phyloP scores from a whole-genome alignment of 1,140 invertebrate genomes.

The Liolophura sinensis region DNA sequence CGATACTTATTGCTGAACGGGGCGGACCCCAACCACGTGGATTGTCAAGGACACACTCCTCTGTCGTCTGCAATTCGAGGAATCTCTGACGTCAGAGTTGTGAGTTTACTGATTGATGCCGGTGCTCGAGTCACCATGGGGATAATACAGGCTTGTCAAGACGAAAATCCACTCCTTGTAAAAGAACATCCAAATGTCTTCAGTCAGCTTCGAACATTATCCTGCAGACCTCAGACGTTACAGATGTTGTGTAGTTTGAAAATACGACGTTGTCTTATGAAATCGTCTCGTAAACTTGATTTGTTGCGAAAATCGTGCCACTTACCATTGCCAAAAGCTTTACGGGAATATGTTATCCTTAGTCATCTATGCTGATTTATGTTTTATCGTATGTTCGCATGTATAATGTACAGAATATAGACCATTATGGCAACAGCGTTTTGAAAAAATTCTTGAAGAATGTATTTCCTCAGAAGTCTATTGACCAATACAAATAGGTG shows the following conservation, averaged over 20 bases:
- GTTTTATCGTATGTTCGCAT: too few relatives aligned
- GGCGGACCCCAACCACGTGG: constrained; percentile 43
- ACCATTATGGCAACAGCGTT: too few relatives aligned
- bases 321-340: constrained; percentile 36
- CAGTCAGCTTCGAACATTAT: constrained; percentile 23
- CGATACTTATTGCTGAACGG: constrained; percentile 39
- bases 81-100: constrained; percentile 23
- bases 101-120: constrained; percentile 34
- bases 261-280: constrained; percentile 32
- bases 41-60: constrained; percentile 39
- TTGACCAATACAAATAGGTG: too few relatives aligned
- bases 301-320: constrained; percentile 37
- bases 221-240: constrained; percentile 26
- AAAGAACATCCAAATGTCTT: constrained; percentile 30
- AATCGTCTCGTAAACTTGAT: constrained; percentile 21
- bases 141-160: constrained; percentile 29
- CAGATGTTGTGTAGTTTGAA: constrained; percentile 30
- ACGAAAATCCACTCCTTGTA: constrained; percentile 32
- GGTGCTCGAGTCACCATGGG: constrained; percentile 30
- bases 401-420: too few relatives aligned
- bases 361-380: constrained; percentile 23
- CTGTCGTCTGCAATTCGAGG: constrained; percentile 36
- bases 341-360: constrained; percentile 39
- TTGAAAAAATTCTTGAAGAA: too few relatives aligned
- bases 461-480: too few relatives aligned